Conservation (phyloP, 2,888 invertebrate species). For the Caenorhabditis uteleia region DNA sequence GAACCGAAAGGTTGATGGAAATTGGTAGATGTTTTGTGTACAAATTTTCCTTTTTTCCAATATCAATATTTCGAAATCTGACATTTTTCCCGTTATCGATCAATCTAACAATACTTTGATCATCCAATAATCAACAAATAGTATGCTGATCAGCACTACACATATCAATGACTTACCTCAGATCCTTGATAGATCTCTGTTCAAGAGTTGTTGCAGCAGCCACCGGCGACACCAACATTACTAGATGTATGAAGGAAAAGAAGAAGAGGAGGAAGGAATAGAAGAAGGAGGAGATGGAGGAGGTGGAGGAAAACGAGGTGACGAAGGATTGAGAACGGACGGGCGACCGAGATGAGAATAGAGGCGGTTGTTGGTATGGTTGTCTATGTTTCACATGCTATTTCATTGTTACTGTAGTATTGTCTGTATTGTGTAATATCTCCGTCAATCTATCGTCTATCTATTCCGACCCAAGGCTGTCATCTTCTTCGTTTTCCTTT, state of each 20-base stretch:
- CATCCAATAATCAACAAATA: no score
- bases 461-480: no score
- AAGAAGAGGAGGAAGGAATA: slow-evolving; percentile 8
- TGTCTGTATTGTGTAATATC: slow-evolving; percentile 41
- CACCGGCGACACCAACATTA: slow-evolving; percentile 40
- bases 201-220: slow-evolving; percentile 27
- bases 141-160: no score
- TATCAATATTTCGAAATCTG: no score
- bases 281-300: background rate
- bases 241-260: slow-evolving; percentile 8
- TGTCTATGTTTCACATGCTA: slow-evolving; percentile 5
- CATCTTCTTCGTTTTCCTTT: no score
- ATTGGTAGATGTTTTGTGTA: no score
- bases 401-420: slow-evolving; percentile 33
- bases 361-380: background rate
- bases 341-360: background rate
- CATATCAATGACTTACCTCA: slow-evolving; percentile 45
- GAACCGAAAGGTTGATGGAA: no score
- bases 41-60: no score
- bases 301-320: no score
- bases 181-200: slow-evolving; percentile 41
- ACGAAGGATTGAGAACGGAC: slow-evolving; percentile 1
- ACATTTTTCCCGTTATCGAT: no score
- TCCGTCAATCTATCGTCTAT: slow-evolving; percentile 38
- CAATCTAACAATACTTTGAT: no score